phyloP scores from a whole-genome alignment of 1,140 invertebrate genomes.

The Hypsibius dujardini region DNA sequence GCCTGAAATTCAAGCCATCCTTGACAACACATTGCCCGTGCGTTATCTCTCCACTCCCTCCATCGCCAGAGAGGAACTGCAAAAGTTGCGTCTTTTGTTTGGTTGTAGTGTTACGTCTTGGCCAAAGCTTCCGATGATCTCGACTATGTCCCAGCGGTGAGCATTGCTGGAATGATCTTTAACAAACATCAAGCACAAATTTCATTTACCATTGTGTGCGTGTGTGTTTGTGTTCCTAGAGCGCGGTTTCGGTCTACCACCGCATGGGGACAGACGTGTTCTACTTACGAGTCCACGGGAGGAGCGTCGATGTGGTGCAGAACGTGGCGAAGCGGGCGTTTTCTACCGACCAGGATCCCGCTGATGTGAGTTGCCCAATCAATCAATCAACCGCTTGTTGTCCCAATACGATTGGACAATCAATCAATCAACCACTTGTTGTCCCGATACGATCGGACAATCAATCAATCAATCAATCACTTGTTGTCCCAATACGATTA shows the following conservation, averaged over 20 bases:
- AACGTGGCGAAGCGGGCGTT: not conserved
- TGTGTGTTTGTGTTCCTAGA: not conserved
- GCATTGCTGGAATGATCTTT: not conserved
- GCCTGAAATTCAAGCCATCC: not conserved
- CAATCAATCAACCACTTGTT: no score
- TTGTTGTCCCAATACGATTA: no score
- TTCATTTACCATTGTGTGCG: not conserved
- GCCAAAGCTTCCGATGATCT: not conserved
- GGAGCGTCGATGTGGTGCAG: not conserved
- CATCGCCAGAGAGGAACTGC: not conserved
- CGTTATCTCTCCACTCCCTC: not conserved
- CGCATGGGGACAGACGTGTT: not conserved
- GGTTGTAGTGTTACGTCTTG: not conserved
- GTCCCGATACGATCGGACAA: no score
- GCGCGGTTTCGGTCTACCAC: slow-evolving; percentile 10
- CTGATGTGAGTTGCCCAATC: slow-evolving; percentile 7
- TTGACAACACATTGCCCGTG: not conserved
- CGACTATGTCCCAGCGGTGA: not conserved
- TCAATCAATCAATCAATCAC: no score
- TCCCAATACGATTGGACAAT: no score
- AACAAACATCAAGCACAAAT: not conserved
- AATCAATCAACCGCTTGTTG: not conserved
- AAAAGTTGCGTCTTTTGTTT: not conserved
- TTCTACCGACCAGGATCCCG: not conserved
- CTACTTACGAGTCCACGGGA: not conserved